phyloP scores from a whole-genome alignment of 2,113 vertebrate species.

The Dryoscopus gambensis region DNA sequence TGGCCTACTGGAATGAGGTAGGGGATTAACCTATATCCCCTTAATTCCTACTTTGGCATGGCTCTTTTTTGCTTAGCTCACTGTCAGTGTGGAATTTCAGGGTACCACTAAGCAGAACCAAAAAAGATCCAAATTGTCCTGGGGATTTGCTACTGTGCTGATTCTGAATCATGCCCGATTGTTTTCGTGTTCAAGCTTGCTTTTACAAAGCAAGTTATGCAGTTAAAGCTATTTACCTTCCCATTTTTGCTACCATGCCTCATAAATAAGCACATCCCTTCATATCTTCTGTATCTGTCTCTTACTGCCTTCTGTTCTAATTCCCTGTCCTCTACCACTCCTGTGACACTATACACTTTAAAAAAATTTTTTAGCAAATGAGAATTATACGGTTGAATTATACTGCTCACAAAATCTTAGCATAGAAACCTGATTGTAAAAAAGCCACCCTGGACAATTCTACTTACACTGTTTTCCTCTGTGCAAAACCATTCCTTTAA shows the following conservation, averaged over 20 bases:
- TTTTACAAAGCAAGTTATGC: background rate
- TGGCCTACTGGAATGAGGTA: background rate
- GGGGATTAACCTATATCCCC: background rate
- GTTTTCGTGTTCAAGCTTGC: background rate
- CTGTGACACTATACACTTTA: background rate
- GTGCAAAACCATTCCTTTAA: background rate
- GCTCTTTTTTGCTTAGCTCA: background rate
- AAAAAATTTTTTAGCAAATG: background rate
- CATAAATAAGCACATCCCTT: background rate
- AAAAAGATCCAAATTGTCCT: background rate
- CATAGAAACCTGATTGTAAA: background rate
- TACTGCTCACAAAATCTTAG: background rate
- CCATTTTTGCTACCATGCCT: background rate
- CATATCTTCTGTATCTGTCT: fast-evolving
- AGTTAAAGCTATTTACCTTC: background rate
- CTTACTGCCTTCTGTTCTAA: background rate
- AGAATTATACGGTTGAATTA: background rate
- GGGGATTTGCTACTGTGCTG: background rate
- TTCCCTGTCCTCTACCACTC: background rate
- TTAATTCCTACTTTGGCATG: background rate
- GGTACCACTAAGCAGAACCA: background rate
- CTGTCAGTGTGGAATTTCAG: background rate
- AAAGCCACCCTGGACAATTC: background rate
- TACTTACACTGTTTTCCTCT: background rate
- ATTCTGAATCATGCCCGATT: background rate